Percentiles rank a stretch among this genome's conserved stretches.
Evolutionary conservation across 2,888 invertebrate genomes (phyloP).

Genomic region (Silvanus unidentatus): DNA sequence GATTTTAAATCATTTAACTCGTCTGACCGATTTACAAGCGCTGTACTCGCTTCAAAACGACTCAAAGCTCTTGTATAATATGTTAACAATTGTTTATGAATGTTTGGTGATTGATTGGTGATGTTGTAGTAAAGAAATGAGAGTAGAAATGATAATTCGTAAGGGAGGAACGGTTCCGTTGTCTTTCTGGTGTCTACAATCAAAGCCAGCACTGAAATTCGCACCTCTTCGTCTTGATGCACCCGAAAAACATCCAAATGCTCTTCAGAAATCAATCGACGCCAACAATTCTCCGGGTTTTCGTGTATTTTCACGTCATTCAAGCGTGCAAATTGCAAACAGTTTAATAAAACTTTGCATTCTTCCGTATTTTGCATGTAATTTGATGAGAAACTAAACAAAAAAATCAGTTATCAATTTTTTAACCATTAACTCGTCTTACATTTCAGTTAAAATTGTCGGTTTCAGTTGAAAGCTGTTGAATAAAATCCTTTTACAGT

Average conservation of each 20-base stretch:
- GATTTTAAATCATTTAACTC: background rate
- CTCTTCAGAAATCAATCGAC: slow-evolving; percentile 50
- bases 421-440: slow-evolving; percentile 11
- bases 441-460: slow-evolving; percentile 34
- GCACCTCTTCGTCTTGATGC: slow-evolving; percentile 57
- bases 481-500: slow-evolving; percentile 38
- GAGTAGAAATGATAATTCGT: slow-evolving; percentile 60
- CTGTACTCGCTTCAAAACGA: slow-evolving; percentile 49
- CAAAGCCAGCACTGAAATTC: slow-evolving; percentile 62
- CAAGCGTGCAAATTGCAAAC: slow-evolving; percentile 49
- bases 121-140: slow-evolving; percentile 63
- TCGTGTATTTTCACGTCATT: slow-evolving; percentile 39
- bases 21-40: no score
- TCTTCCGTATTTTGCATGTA: slow-evolving; percentile 26
- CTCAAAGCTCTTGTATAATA: slow-evolving; percentile 63
- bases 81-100: slow-evolving; percentile 63
- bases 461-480: slow-evolving; percentile 40
- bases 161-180: slow-evolving; percentile 57
- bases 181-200: slow-evolving; percentile 69
- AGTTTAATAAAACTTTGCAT: slow-evolving; percentile 46
- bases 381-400: slow-evolving; percentile 26
- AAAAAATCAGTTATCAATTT: slow-evolving; percentile 6
- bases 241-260: slow-evolving; percentile 53
- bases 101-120: slow-evolving; percentile 61
- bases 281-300: slow-evolving; percentile 45